A percentile compares a stretch with the other conserved stretches of the same genome.
Conservation (phyloP, 2,888 invertebrate species). For the Heliothis peltigera region DNA sequence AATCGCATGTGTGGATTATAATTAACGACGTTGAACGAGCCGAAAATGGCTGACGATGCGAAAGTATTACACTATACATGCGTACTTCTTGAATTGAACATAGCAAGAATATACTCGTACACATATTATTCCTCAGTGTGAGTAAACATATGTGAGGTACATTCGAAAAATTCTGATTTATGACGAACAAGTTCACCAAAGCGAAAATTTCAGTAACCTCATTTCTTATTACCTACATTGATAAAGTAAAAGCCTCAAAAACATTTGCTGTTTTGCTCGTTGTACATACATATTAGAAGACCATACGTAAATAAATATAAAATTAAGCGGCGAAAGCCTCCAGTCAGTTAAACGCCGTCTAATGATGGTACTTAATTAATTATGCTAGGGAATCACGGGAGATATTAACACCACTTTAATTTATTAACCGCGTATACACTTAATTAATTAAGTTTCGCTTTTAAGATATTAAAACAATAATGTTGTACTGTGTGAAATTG, state of each 20-base stretch:
- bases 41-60: slow-evolving; percentile 3
- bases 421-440: slow-evolving; percentile 41
- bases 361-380: slow-evolving; percentile 38
- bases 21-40: slow-evolving; percentile 14
- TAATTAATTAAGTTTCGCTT: slow-evolving; percentile 32
- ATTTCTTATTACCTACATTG: neutral
- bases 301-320: neutral
- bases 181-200: neutral
- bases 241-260: neutral
- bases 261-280: neutral
- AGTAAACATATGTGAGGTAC: neutral
- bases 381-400: slow-evolving; percentile 39
- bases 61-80: neutral
- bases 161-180: neutral
- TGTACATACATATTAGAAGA: neutral
- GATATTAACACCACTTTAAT: slow-evolving; percentile 35
- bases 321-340: slow-evolving; percentile 18
- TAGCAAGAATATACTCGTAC: too few species aligned
- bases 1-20: neutral
- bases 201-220: neutral
- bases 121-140: neutral
- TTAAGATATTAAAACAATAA: slow-evolving; percentile 4
- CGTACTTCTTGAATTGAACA: neutral
- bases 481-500: too few species aligned
- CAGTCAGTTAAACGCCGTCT: slow-evolving; percentile 8